phyloP scores from a whole-genome alignment of 2,797 vertebrate genomes.

The Rallus crepitans region DNA sequence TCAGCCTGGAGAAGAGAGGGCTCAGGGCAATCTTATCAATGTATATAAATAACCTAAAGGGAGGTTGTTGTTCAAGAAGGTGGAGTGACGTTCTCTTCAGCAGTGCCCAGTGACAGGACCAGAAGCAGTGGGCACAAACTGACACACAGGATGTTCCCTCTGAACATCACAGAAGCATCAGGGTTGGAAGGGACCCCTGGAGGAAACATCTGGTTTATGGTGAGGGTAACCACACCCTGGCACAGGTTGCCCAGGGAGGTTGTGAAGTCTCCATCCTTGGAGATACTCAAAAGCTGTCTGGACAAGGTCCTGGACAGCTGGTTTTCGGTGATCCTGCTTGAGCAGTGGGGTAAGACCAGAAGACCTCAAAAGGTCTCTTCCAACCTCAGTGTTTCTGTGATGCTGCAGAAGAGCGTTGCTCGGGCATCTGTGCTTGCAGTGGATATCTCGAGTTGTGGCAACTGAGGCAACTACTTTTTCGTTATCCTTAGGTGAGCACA shows the following conservation, averaged over 20 bases:
- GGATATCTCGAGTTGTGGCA: rapidly evolving
- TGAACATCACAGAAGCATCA: neutral
- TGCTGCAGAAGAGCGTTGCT: neutral
- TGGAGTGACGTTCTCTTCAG: neutral
- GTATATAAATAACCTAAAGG: neutral
- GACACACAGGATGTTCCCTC: neutral
- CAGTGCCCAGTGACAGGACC: neutral
- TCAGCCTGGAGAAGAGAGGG: neutral
- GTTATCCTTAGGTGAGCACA: neutral
- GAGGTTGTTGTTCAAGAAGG: neutral
- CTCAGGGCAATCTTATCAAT: neutral
- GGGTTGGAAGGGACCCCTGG: too few species aligned
- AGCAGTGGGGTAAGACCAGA: neutral
- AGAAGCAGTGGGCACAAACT: neutral
- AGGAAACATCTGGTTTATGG: neutral
- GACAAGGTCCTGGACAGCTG: neutral
- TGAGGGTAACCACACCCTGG: neutral
- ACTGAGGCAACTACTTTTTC: neutral
- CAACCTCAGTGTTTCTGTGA: neutral
- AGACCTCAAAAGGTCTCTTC: neutral
- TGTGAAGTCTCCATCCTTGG: neutral
- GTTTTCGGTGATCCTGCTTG: neutral
- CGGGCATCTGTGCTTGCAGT: neutral
- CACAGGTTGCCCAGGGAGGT: neutral
- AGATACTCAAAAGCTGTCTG: neutral